Conservation (phyloP, 2,888 invertebrate genomes). For the Parnassius orleans region DNA sequence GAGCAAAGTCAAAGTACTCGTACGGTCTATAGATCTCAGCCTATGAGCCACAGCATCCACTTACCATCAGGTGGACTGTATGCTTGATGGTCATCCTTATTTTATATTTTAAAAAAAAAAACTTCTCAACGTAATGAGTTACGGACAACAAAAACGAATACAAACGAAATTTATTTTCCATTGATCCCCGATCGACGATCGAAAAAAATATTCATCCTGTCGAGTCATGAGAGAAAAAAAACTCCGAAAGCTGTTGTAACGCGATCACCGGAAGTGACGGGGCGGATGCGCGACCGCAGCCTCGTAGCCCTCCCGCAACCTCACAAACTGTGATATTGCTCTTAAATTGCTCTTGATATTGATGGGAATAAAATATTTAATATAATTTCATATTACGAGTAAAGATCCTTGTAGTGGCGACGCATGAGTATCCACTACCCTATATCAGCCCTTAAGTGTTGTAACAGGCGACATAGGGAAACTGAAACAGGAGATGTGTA, state of each 20-base stretch:
- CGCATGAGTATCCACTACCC: too few species aligned
- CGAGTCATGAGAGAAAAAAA: constrained; percentile 51
- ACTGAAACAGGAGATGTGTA: too few species aligned
- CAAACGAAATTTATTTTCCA: constrained; percentile 29
- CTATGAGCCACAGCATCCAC: too few species aligned
- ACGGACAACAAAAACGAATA: constrained; percentile 18
- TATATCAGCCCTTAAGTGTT: too few species aligned
- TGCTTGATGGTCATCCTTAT: too few species aligned
- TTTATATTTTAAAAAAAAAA: neutral
- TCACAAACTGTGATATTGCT: neutral
- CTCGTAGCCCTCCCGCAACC: constrained; percentile 34
- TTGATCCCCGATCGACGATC: constrained; percentile 31
- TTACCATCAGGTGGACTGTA: too few species aligned
- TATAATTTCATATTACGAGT: too few species aligned
- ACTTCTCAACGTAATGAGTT: neutral
- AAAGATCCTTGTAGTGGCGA: too few species aligned
- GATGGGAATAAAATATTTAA: neutral
- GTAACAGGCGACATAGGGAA: too few species aligned
- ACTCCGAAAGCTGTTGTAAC: constrained; percentile 42
- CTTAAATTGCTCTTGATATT: neutral
- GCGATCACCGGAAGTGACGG: constrained; percentile 55
- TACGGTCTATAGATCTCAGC: too few species aligned
- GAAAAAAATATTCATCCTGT: constrained; percentile 8
- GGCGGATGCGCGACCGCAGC: constrained; percentile 63
- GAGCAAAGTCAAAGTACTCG: too few species aligned